These are phyloP conservation scores for Coccyzus lansbergi DNA, from an alignment of 2,797 vertebrate genomes.

Conservation along the genomic window DNA sequence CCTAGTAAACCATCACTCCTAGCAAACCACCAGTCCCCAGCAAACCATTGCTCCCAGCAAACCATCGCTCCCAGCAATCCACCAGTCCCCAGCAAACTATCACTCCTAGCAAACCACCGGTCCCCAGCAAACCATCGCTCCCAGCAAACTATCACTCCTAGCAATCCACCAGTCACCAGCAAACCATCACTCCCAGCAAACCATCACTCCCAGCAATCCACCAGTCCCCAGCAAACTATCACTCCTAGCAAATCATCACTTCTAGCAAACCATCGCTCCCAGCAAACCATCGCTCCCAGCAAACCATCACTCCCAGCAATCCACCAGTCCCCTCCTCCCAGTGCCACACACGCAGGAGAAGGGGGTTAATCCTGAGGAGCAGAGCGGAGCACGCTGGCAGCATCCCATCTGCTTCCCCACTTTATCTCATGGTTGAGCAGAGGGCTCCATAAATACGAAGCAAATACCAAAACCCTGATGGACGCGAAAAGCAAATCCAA, in stretches of 20 bases:
- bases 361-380: not conserved
- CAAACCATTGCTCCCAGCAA: accelerated
- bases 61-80: not conserved
- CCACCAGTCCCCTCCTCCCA: not conserved
- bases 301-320: not conserved
- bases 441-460: slow-evolving; percentile 32
- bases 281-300: accelerated
- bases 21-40: accelerated
- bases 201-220: not conserved
- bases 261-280: accelerated
- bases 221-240: not conserved
- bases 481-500: slow-evolving; percentile 6
- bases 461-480: slow-evolving; percentile 56
- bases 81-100: accelerated
- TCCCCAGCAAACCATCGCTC: accelerated
- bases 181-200: accelerated
- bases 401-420: not conserved
- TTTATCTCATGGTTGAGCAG: not conserved
- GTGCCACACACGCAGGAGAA: accelerated
- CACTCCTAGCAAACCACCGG: not conserved
- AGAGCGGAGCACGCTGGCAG: accelerated
- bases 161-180: not conserved
- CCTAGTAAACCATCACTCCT: accelerated
- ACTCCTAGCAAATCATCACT: accelerated
- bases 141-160: not conserved